These are phyloP conservation scores for Cantharis nigra DNA, from an alignment of 2,888 invertebrate genomes.

Conservation along the genomic window DNA sequence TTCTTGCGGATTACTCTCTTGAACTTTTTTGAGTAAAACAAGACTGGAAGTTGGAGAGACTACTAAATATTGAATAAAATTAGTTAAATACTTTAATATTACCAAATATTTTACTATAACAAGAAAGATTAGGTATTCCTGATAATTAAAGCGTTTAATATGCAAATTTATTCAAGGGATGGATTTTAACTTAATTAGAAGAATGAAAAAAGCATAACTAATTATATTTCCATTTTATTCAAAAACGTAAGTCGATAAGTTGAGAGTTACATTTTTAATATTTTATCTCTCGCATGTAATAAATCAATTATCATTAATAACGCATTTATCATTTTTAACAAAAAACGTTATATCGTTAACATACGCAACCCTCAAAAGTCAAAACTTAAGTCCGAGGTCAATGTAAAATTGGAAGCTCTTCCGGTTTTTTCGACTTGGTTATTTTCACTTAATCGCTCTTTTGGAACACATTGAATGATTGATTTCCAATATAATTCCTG, in stretches of 20 bases:
- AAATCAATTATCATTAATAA: conserved; percentile 3
- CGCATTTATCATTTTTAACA: not conserved
- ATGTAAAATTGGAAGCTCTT: not conserved
- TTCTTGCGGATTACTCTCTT: no score
- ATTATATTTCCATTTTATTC: not conserved
- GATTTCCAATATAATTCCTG: conserved; percentile 10
- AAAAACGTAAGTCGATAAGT: not conserved
- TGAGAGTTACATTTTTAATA: not conserved
- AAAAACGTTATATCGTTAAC: not conserved
- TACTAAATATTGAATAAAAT: no score
- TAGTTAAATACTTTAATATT: no score
- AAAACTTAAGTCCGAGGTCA: not conserved
- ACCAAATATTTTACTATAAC: no score
- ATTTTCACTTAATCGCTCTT: conserved; percentile 10
- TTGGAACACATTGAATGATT: conserved; percentile 5
- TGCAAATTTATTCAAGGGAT: not conserved
- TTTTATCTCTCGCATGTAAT: not conserved
- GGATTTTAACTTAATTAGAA: not conserved
- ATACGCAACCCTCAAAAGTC: not conserved
- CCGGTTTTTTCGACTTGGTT: conserved; percentile 3
- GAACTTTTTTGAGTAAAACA: no score
- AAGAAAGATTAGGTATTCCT: not conserved
- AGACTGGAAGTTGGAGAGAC: no score
- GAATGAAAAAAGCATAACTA: not conserved
- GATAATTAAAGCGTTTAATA: not conserved